A percentile compares a stretch with the other conserved stretches of the same genome.
Evolutionary conservation across 2,797 vertebrate species (phyloP).

Genomic region (Acanthopagrus latus): DNA sequence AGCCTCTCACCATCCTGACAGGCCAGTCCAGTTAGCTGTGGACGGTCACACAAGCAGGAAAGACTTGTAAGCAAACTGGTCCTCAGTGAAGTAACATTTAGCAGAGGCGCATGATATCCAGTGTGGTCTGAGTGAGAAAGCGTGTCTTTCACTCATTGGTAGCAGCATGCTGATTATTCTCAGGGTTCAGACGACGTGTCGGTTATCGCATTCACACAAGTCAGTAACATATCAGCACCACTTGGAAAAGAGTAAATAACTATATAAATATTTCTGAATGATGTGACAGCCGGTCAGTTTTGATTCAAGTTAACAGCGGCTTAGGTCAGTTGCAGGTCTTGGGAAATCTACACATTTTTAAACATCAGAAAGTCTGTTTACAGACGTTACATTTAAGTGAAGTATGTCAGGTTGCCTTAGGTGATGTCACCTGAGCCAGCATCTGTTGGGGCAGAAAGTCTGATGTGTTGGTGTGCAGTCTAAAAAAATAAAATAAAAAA

Average conservation of each 20-base stretch:
- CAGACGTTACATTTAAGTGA: background rate
- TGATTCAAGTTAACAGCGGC: background rate
- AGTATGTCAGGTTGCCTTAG: background rate
- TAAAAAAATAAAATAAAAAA: too few relatives aligned
- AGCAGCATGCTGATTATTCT: constrained; percentile 41
- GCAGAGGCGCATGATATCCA: constrained; percentile 76
- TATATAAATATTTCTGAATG: background rate
- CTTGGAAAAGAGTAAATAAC: background rate
- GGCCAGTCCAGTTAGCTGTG: constrained; percentile 67
- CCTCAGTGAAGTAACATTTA: constrained; percentile 73
- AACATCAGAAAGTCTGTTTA: background rate
- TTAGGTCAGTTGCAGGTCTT: background rate
- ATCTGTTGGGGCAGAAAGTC: background rate
- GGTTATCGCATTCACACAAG: background rate
- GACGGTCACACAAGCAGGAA: constrained; percentile 73
- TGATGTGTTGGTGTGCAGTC: background rate
- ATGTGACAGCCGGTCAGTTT: background rate
- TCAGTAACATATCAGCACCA: background rate
- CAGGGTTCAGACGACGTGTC: constrained; percentile 2
- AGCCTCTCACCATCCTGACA: constrained; percentile 82
- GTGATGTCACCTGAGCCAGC: background rate
- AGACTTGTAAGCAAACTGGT: constrained; percentile 83
- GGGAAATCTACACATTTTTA: background rate
- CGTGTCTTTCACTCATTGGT: constrained; percentile 54
- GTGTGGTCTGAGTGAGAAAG: constrained; percentile 70